Conservation (phyloP, 2,113 vertebrate genomes). For the Candoia aspera region DNA sequence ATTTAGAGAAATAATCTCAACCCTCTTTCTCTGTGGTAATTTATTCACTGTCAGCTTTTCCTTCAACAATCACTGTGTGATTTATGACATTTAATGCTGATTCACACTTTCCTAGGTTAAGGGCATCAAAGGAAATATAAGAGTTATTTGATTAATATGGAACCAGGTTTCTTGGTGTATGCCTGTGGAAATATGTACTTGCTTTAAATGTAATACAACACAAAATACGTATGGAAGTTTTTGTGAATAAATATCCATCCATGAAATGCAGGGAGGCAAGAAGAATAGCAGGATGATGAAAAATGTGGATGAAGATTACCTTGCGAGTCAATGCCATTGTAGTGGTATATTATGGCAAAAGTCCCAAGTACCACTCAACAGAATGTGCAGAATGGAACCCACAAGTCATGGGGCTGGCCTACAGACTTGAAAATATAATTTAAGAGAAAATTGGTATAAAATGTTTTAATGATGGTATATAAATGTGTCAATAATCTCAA, state of each 20-base stretch:
- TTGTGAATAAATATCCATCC: constrained; percentile 23
- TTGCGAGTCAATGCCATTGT: background rate
- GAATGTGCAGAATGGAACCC: background rate
- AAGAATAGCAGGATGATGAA: constrained; percentile 4
- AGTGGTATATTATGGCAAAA: background rate
- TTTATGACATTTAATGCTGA: constrained; percentile 19
- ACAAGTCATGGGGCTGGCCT: background rate
- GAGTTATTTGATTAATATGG: constrained; percentile 19
- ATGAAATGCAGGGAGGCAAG: background rate
- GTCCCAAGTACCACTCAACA: background rate
- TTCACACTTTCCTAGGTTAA: constrained; percentile 12
- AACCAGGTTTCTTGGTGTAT: background rate
- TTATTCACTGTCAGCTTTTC: background rate
- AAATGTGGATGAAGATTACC: background rate
- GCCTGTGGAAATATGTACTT: constrained; percentile 9
- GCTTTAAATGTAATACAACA: constrained; percentile 14
- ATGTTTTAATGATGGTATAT: no score
- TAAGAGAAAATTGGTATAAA: background rate
- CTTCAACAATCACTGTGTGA: background rate
- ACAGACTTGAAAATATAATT: background rate
- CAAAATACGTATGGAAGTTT: constrained; percentile 9
- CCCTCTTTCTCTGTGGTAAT: constrained; percentile 14
- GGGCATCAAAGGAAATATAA: background rate
- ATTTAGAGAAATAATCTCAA: background rate
- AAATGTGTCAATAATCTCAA: no score